phyloP scores from a whole-genome alignment of 2,888 invertebrate genomes.

The Pollenia amentaria region DNA sequence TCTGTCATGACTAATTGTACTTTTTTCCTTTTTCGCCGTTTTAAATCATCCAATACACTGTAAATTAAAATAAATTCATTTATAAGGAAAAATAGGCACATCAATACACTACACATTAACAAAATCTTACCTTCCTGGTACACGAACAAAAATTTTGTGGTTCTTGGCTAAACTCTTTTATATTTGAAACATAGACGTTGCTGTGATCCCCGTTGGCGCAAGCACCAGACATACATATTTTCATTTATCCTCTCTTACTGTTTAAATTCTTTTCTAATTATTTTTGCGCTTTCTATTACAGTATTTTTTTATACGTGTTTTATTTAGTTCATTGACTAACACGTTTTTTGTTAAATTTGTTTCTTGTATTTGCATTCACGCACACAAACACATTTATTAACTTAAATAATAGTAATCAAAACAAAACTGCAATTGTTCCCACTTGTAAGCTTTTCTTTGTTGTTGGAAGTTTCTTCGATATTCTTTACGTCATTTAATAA shows the following conservation, averaged over 20 bases:
- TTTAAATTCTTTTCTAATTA: not conserved
- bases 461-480: no score
- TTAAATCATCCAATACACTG: no score
- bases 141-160: slow-evolving; percentile 90
- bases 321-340: slow-evolving; percentile 25
- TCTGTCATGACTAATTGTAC: no score
- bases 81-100: no score
- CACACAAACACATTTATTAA: not conserved
- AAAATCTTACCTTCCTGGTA: slow-evolving; percentile 89
- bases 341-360: slow-evolving; percentile 28
- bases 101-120: no score
- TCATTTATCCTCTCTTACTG: slow-evolving; percentile 13
- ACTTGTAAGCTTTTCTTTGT: not conserved
- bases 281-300: slow-evolving; percentile 4
- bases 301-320: slow-evolving; percentile 41
- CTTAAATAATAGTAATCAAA: slow-evolving; percentile 50
- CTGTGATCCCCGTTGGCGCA: slow-evolving; percentile 42
- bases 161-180: slow-evolving; percentile 78
- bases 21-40: no score
- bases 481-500: not conserved
- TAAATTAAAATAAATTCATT: no score
- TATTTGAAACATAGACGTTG: slow-evolving; percentile 76
- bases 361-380: slow-evolving; percentile 23
- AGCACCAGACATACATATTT: slow-evolving; percentile 47
- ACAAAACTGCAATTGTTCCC: slow-evolving; percentile 39